Evolutionary conservation across 1,140 invertebrate genomes (phyloP).

Genomic region (Nasonia longicornis): DNA sequence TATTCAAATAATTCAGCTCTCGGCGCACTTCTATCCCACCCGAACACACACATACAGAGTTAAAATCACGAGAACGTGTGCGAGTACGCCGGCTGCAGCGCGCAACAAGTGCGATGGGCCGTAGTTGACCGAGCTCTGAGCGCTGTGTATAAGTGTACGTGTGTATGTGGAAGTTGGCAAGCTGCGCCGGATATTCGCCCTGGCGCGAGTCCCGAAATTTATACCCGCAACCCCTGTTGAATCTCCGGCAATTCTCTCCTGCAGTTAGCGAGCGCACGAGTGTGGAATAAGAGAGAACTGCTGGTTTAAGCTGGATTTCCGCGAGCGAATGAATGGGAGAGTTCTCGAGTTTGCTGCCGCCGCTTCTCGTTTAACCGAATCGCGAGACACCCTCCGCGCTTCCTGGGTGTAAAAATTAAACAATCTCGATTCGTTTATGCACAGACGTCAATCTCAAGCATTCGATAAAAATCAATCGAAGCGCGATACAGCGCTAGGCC

Average conservation of each 20-base stretch:
- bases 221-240: conserved; percentile 4
- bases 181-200: neutral
- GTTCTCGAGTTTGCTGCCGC: neutral
- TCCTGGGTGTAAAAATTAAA: too few species aligned
- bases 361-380: neutral
- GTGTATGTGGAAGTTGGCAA: neutral
- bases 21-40: conserved; percentile 43
- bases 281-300: neutral
- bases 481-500: too few species aligned
- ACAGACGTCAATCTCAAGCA: too few species aligned
- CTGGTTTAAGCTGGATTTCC: neutral
- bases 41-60: conserved; percentile 38
- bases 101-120: conserved; percentile 39
- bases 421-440: too few species aligned
- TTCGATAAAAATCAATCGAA: too few species aligned
- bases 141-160: neutral
- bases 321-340: neutral
- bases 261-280: neutral
- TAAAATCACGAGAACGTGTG: neutral
- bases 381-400: neutral
- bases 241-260: neutral
- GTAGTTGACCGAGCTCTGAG: neutral
- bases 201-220: conserved; percentile 6
- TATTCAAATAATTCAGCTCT: conserved; percentile 17
- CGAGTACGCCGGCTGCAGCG: neutral